These are phyloP conservation scores for Phalloptychus januarius DNA, from an alignment of 2,797 vertebrate species.

Conservation along the genomic window DNA sequence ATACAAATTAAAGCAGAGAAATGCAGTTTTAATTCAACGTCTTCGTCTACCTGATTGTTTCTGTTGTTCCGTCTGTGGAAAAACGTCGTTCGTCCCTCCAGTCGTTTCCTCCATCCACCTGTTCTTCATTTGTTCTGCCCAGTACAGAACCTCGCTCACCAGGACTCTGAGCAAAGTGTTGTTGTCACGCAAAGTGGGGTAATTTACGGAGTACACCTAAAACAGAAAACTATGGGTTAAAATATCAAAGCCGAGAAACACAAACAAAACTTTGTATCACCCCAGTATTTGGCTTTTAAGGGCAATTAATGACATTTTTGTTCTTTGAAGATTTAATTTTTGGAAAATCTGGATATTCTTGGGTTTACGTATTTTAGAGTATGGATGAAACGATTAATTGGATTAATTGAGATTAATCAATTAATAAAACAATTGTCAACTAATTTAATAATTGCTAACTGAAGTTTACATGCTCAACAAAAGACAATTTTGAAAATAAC, in stretches of 20 bases:
- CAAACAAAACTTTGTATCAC: not conserved
- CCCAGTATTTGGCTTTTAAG: no score
- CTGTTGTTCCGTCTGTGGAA: not conserved
- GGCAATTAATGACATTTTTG: no score
- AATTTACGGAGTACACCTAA: conserved; percentile 87
- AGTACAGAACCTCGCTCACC: conserved; percentile 81
- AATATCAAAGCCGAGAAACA: not conserved
- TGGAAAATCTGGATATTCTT: no score
- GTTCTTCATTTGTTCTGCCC: conserved; percentile 78
- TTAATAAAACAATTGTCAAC: no score
- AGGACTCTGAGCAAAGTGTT: conserved; percentile 85
- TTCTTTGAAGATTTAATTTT: no score
- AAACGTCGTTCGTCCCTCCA: not conserved
- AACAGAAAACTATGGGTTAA: not conserved
- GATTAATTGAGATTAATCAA: no score
- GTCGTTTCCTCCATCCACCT: conserved; percentile 54
- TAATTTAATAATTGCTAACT: no score
- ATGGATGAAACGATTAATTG: no score
- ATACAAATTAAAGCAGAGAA: no score
- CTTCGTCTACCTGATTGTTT: not conserved
- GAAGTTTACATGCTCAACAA: no score
- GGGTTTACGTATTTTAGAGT: no score
- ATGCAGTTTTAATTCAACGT: not conserved
- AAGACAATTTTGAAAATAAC: no score
- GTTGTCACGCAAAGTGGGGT: conserved; percentile 90